Evolutionary conservation across 2,888 invertebrate species (phyloP).

Genomic region (Calameuta idolon): DNA sequence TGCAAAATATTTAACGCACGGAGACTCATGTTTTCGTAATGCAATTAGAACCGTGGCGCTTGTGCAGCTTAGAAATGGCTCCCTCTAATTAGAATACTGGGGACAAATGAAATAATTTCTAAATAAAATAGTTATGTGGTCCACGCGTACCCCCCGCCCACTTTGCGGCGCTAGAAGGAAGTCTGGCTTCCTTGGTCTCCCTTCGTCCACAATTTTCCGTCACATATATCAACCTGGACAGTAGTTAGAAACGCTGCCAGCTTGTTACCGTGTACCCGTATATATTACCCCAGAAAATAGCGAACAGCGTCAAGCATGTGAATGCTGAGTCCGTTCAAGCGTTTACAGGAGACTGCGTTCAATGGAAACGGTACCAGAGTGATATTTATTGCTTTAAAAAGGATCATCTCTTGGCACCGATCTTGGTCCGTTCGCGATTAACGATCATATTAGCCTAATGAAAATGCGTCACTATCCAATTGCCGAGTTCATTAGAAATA

Average conservation of each 20-base stretch:
- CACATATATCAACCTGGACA: slow-evolving; percentile 64
- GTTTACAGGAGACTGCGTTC: neutral
- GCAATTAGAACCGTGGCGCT: slow-evolving; percentile 59
- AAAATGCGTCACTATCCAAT: neutral
- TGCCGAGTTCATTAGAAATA: neutral
- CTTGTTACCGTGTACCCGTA: slow-evolving; percentile 60
- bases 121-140: slow-evolving; percentile 42
- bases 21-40: slow-evolving; percentile 64
- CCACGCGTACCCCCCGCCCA: neutral
- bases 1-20: slow-evolving; percentile 38
- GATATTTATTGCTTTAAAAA: neutral
- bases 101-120: slow-evolving; percentile 55
- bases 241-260: slow-evolving; percentile 66
- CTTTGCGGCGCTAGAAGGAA: slow-evolving; percentile 21
- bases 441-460: neutral
- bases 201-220: slow-evolving; percentile 65
- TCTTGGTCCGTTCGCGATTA: neutral
- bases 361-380: neutral
- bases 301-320: neutral
- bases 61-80: slow-evolving; percentile 52
- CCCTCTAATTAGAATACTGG: slow-evolving; percentile 56
- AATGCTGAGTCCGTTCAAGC: slow-evolving; percentile 4
- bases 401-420: neutral
- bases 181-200: slow-evolving; percentile 31
- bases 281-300: slow-evolving; percentile 5